These are phyloP conservation scores for Barbus barbus DNA, from an alignment of 2,113 vertebrate genomes.

Conservation along the genomic window DNA sequence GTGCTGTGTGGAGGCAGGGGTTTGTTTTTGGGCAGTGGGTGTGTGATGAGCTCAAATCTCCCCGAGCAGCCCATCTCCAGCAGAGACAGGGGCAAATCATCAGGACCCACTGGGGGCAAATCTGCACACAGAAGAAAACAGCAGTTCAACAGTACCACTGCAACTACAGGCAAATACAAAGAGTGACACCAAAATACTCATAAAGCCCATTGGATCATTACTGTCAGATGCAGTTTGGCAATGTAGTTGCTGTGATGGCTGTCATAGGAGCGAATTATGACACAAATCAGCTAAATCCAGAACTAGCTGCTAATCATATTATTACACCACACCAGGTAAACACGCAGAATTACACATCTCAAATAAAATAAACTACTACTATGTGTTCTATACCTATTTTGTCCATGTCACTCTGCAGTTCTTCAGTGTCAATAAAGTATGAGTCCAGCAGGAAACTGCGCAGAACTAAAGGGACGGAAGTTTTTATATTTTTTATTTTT, in stretches of 20 bases:
- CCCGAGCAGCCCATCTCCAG: conserved; percentile 88
- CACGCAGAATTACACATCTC: neutral
- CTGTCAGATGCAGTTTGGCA: neutral
- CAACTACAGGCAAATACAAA: neutral
- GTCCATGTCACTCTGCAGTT: conserved; percentile 65
- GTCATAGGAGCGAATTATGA: conserved; percentile 44
- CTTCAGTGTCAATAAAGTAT: neutral
- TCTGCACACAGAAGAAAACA: conserved; percentile 61
- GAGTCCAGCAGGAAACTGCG: conserved; percentile 57
- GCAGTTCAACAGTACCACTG: neutral
- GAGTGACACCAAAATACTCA: neutral
- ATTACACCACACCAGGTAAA: neutral
- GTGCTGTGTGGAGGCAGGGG: conserved; percentile 75
- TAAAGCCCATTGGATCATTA: neutral
- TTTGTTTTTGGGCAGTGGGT: conserved; percentile 62
- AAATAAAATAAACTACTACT: neutral
- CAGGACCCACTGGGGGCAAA: conserved; percentile 74
- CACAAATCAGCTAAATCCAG: neutral
- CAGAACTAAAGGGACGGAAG: conserved; percentile 59
- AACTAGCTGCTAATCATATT: neutral
- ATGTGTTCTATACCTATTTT: conserved; percentile 63
- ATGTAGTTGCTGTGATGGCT: conserved; percentile 19
- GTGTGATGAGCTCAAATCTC: conserved; percentile 83
- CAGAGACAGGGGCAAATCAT: conserved; percentile 82
- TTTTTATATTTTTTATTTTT: neutral